phyloP scores from a whole-genome alignment of 2,888 invertebrate genomes.

The Cecidostiba fungosa region DNA sequence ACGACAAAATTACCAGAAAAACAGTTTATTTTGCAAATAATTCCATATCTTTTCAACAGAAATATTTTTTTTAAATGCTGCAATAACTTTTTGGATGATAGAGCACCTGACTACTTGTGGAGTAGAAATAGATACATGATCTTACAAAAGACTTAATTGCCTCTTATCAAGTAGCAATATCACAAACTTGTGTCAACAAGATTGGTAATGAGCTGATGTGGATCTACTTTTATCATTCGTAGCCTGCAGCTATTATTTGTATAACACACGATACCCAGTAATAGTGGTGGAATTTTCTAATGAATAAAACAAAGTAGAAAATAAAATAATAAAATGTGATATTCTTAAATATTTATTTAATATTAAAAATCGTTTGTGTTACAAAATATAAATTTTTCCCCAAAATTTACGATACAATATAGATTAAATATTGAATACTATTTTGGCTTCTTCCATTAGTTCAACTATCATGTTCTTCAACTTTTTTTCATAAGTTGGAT shows the following conservation, averaged over 20 bases:
- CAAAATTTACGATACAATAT: background rate
- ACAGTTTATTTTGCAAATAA: background rate
- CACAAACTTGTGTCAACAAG: background rate
- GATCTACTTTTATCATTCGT: background rate
- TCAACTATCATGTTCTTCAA: conserved; percentile 70
- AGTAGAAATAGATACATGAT: background rate
- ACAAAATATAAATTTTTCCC: background rate
- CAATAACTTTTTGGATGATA: background rate
- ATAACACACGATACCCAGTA: background rate
- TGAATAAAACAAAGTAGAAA: background rate
- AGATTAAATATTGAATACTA: background rate
- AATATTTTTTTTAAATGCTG: background rate
- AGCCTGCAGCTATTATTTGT: background rate
- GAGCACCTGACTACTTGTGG: too few relatives aligned
- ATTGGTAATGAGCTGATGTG: background rate
- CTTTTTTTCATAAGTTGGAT: conserved; percentile 69
- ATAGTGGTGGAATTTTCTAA: background rate
- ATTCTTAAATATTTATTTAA: too few relatives aligned
- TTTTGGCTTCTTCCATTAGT: conserved; percentile 51
- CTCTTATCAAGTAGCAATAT: background rate
- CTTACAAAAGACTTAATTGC: background rate
- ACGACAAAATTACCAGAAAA: background rate
- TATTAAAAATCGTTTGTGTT: too few relatives aligned
- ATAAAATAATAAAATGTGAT: too few relatives aligned
- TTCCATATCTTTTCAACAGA: background rate